Conservation (phyloP, 1,140 invertebrate species). For the Alviniconcha marisindica region DNA sequence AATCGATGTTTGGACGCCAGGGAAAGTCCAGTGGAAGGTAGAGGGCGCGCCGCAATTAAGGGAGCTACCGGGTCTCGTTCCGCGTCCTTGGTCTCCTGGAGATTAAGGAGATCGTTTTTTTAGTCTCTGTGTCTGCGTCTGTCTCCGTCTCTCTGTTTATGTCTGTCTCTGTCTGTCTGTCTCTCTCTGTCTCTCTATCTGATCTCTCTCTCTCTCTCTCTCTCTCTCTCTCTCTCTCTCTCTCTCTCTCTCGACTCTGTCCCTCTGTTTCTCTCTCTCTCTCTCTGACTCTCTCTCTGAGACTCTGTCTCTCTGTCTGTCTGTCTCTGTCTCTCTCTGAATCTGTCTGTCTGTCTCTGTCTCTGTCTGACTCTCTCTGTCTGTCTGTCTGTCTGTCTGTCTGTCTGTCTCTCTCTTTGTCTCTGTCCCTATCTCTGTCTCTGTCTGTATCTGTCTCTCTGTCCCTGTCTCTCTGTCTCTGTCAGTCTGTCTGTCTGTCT, state of each 20-base stretch:
- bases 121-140: neutral
- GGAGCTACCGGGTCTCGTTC: too few species aligned
- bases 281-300: neutral
- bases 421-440: neutral
- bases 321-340: neutral
- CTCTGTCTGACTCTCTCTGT: neutral
- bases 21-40: too few species aligned
- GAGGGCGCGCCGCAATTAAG: too few species aligned
- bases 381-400: neutral
- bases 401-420: neutral
- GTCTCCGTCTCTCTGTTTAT: neutral
- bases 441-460: neutral
- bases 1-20: too few species aligned
- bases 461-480: neutral
- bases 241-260: neutral
- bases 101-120: too few species aligned
- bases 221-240: slow-evolving; percentile 2
- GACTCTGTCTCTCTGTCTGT: neutral
- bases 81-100: too few species aligned
- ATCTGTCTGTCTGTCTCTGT: neutral
- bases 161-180: neutral
- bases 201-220: neutral
- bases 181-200: slow-evolving; percentile 8
- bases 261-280: neutral
- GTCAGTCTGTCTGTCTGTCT: neutral